Evolutionary conservation across 2,113 vertebrate species (phyloP).

Genomic region (Crotalus tigris): DNA sequence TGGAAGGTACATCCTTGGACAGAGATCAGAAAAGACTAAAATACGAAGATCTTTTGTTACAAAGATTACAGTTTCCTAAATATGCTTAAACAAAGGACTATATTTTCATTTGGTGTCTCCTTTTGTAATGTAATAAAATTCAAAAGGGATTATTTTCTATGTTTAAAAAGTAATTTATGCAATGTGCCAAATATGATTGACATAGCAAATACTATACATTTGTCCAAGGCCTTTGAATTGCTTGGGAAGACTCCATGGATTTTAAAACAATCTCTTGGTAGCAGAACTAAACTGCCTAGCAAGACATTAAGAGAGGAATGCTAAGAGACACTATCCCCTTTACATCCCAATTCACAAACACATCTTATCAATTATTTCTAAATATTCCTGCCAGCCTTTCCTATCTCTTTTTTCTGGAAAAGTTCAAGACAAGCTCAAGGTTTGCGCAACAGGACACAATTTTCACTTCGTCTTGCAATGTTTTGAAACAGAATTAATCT

Average conservation of each 20-base stretch:
- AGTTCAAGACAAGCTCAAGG: constrained; percentile 2
- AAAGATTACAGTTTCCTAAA: background rate
- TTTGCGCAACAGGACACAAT: background rate
- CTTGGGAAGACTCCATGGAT: background rate
- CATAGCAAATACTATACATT: background rate
- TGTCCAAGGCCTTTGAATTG: background rate
- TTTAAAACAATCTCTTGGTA: background rate
- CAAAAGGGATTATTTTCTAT: background rate
- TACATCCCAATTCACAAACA: background rate
- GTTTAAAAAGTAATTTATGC: background rate
- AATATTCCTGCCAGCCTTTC: background rate
- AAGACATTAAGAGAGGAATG: background rate
- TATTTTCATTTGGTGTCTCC: background rate
- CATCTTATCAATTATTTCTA: background rate
- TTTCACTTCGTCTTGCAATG: constrained; percentile 4
- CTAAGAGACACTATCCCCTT: background rate
- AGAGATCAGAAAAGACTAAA: background rate
- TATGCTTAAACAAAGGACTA: background rate
- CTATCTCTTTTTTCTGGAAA: background rate
- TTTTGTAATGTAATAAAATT: background rate
- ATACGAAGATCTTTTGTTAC: background rate
- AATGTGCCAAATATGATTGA: background rate
- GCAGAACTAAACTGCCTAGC: background rate
- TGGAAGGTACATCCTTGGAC: background rate
- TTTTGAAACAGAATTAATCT: background rate